Evolutionary conservation across 2,113 vertebrate genomes (phyloP).

Genomic region (Eretmochelys imbricata): DNA sequence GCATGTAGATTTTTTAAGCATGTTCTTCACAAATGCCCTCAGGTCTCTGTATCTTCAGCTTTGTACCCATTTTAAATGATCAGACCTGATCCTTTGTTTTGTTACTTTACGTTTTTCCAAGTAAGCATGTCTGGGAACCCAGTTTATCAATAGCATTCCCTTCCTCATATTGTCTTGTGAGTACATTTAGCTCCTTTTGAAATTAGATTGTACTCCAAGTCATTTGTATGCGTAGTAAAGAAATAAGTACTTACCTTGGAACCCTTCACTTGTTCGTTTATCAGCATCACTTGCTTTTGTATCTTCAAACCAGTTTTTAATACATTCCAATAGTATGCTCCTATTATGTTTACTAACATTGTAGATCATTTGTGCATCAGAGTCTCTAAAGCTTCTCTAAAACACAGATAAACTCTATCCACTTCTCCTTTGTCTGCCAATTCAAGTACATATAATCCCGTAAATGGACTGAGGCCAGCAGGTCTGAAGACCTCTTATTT

Average conservation of each 20-base stretch:
- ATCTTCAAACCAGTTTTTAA: background rate
- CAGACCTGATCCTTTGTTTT: conserved; percentile 72
- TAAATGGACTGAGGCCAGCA: background rate
- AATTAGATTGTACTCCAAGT: conserved; percentile 64
- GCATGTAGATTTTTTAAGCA: conserved; percentile 67
- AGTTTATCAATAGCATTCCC: conserved; percentile 20
- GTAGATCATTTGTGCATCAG: conserved; percentile 28
- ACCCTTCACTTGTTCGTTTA: background rate
- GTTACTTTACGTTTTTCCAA: conserved; percentile 62
- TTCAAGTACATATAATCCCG: background rate
- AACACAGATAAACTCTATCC: conserved; percentile 25
- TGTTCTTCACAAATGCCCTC: conserved; percentile 70
- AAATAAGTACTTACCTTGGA: background rate
- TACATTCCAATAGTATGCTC: background rate
- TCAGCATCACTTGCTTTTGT: background rate
- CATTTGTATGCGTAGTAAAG: conserved; percentile 42
- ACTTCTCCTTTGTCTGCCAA: background rate
- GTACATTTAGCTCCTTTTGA: conserved; percentile 57
- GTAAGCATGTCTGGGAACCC: conserved; percentile 59
- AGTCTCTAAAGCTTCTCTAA: background rate
- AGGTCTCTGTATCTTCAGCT: conserved; percentile 70
- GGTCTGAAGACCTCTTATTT: background rate
- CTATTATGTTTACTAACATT: conserved; percentile 16
- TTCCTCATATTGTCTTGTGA: conserved; percentile 14
- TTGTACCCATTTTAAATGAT: conserved; percentile 74